phyloP scores from a whole-genome alignment of 2,888 invertebrate species.

The Deroplatys truncata region DNA sequence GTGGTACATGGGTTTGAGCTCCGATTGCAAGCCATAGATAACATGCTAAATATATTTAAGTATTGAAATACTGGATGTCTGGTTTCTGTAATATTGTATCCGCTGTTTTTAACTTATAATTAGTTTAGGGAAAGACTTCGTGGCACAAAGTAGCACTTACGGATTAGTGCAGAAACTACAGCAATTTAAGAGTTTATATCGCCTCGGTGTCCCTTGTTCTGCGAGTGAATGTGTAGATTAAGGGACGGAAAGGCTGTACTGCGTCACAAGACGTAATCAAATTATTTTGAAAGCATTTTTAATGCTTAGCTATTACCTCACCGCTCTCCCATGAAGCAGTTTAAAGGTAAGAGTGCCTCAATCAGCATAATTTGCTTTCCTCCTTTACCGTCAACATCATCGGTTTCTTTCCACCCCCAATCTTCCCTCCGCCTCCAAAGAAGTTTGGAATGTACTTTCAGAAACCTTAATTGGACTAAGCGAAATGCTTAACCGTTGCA shows the following conservation, averaged over 20 bases:
- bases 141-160: no score
- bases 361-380: neutral
- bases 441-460: neutral
- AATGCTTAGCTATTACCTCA: constrained; percentile 13
- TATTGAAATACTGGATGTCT: no score
- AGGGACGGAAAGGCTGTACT: neutral
- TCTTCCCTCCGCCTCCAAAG: neutral
- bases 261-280: constrained; percentile 19
- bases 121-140: no score
- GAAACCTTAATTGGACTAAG: neutral
- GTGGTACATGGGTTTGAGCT: no score
- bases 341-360: neutral
- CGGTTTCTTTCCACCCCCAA: neutral
- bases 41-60: no score
- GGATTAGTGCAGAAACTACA: no score
- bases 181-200: no score
- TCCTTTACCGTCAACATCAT: neutral
- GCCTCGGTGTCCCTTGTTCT: neutral
- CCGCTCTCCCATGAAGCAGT: neutral
- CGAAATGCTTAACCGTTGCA: neutral
- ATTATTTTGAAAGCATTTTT: constrained; percentile 29
- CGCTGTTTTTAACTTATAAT: no score
- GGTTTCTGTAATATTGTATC: no score
- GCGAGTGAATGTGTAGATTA: neutral
- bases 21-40: no score